Evolutionary conservation across 92 coral and sea anemone genomes (phyloP).

Genomic region (Phenganax subtilis): DNA sequence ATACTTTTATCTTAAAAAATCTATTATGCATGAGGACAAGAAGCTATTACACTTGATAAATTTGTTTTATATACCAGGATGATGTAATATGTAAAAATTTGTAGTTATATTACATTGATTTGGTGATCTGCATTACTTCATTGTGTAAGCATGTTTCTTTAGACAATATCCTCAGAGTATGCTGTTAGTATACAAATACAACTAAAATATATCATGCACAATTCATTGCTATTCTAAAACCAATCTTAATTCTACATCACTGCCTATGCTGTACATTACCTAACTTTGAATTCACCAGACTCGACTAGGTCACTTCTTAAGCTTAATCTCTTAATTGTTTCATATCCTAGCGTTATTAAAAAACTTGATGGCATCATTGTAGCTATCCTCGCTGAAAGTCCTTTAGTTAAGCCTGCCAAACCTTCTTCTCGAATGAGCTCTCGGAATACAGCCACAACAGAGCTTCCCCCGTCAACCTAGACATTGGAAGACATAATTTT

Average conservation of each 20-base stretch:
- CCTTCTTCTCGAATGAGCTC: slow-evolving; percentile 79
- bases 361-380: slow-evolving; percentile 93
- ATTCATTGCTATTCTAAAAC: not conserved
- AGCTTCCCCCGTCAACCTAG: slow-evolving; percentile 83
- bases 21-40: no score
- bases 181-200: no score
- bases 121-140: not conserved
- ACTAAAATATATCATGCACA: not conserved
- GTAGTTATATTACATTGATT: not conserved
- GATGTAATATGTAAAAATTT: no score
- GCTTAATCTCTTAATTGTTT: slow-evolving; percentile 85
- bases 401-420: slow-evolving; percentile 64
- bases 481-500: not conserved
- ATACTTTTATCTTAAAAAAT: no score
- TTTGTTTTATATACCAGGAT: no score
- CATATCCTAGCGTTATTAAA: slow-evolving; percentile 84
- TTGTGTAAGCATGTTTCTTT: not conserved
- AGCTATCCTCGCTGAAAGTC: slow-evolving; percentile 79
- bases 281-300: slow-evolving; percentile 25
- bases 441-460: slow-evolving; percentile 66
- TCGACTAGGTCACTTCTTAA: slow-evolving; percentile 43
- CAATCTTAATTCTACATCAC: not conserved
- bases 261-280: not conserved
- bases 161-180: no score
- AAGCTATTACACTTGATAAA: no score